Evolutionary conservation across 2,797 vertebrate species (phyloP).

Genomic region (Platalea minor): DNA sequence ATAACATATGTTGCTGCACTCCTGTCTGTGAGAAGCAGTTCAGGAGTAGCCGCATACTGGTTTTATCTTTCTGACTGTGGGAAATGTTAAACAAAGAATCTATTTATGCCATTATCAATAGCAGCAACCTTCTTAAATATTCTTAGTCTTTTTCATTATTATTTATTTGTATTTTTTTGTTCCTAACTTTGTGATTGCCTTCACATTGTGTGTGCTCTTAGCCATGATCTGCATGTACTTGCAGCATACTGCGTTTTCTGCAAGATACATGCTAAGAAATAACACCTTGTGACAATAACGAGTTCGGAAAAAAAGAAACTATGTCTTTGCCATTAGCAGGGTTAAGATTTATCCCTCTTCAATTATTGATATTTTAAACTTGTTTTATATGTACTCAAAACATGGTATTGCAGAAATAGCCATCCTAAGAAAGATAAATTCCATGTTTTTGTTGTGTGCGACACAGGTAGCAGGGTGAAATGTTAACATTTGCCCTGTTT

Average conservation of each 20-base stretch:
- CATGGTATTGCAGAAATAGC: background rate
- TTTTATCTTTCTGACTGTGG: background rate
- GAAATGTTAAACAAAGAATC: background rate
- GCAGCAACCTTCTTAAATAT: background rate
- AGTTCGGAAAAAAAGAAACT: background rate
- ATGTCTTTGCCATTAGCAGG: rapidly evolving
- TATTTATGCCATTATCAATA: background rate
- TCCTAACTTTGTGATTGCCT: background rate
- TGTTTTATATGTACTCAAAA: background rate
- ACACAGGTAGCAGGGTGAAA: background rate
- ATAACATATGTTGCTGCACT: background rate
- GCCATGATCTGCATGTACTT: background rate
- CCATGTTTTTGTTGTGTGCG: background rate
- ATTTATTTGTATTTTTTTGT: background rate
- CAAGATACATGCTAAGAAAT: background rate
- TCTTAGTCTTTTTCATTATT: background rate
- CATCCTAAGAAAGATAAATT: background rate
- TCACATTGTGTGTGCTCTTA: background rate
- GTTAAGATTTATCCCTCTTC: background rate
- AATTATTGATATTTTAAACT: background rate
- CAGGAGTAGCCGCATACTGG: background rate
- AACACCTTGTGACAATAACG: background rate
- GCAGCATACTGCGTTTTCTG: background rate
- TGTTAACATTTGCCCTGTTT: background rate
- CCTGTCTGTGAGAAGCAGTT: background rate